Base-by-base conservation (phyloP, 2,797 vertebrate genomes). In the Amazona finschi region DNA sequence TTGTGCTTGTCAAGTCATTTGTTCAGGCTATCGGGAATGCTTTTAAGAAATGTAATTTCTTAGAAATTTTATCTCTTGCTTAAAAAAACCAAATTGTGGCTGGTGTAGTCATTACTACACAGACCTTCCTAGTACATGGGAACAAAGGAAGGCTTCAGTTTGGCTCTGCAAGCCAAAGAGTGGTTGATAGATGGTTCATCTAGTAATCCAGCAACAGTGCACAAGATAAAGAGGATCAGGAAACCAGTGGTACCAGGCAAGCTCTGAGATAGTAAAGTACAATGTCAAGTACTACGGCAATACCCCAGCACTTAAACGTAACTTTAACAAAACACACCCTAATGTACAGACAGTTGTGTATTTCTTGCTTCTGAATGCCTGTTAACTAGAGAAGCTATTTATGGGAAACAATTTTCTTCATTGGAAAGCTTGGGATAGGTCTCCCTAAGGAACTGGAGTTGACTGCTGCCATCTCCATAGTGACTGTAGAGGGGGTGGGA, bases 381-480 rank as follows among this genome's bases (percentile, higher is more conserved):
- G 1, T 53, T 64, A 85, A 57, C 53, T 53, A 46, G 24, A 57
- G 61, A 73, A 85, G 20, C 31, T 77, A 1, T 47, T 33, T 31
- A 21, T 49, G 60, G 30, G 73, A 87, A 84, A 33, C n/a, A 11
- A 19, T 71, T 88, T 67, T 58, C 52, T 33, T 67, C 43, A 24
- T 25, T 39, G 36, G 70, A 67, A 71, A 70, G 12, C 38, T 69
- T 83, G 47, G 39, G 21, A 28, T 58, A 44, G 21, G n/a, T 61
- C 24, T 83, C 25, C 46, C 6, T 30, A 53, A 5, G 49, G 36
- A 74, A 28, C 47, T 24, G 15, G 43, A 75, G 31, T 65, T 2
- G 0, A 12, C n/a, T 62, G 21, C 69, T 89, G 24, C 73, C 16
- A 18, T 80, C 50, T 1, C 0, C 47, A 17, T 30, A 58, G 69